Conservation (phyloP, 2,797 vertebrate genomes). For the Oryzias sinensis region DNA sequence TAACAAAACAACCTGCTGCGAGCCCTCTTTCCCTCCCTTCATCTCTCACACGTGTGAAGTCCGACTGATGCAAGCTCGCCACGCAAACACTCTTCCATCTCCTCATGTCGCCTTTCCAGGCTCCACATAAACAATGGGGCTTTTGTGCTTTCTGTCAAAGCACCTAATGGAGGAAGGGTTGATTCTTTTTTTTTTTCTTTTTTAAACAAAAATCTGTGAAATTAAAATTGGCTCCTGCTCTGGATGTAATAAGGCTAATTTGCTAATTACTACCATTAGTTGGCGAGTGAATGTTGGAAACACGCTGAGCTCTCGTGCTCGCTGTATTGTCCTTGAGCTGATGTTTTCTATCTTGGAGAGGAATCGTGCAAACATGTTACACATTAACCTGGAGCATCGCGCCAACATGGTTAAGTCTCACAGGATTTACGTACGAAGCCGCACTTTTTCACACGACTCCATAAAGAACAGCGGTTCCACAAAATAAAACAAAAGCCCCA, state of each 20-base stretch:
- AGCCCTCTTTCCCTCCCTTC: constrained; percentile 23
- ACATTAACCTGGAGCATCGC: constrained; percentile 26
- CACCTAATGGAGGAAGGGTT: constrained; percentile 71
- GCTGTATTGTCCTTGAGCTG: constrained; percentile 49
- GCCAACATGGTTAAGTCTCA: constrained; percentile 12
- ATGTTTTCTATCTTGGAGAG: constrained; percentile 60
- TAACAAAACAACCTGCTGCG: constrained; percentile 73
- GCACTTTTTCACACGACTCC: no score
- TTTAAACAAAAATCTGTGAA: constrained; percentile 69
- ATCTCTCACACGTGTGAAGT: constrained; percentile 35
- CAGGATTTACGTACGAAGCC: no score
- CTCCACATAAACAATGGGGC: constrained; percentile 71
- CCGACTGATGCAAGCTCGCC: constrained; percentile 45
- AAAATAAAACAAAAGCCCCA: neutral
- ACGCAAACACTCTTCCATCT: constrained; percentile 51
- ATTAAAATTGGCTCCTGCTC: constrained; percentile 75
- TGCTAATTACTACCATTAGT: constrained; percentile 74
- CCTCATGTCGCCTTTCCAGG: constrained; percentile 71
- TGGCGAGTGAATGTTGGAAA: constrained; percentile 57
- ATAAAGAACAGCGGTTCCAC: neutral
- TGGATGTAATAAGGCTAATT: constrained; percentile 78
- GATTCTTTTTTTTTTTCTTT: constrained; percentile 57
- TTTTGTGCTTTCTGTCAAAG: constrained; percentile 75
- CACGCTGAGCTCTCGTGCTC: constrained; percentile 47
- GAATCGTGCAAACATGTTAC: constrained; percentile 37